A percentile compares a stretch with the other conserved stretches of the same genome.
These are phyloP conservation scores for Hypotaenidia okinawae DNA, from an alignment of 2,797 vertebrate species.

Conservation along the genomic window DNA sequence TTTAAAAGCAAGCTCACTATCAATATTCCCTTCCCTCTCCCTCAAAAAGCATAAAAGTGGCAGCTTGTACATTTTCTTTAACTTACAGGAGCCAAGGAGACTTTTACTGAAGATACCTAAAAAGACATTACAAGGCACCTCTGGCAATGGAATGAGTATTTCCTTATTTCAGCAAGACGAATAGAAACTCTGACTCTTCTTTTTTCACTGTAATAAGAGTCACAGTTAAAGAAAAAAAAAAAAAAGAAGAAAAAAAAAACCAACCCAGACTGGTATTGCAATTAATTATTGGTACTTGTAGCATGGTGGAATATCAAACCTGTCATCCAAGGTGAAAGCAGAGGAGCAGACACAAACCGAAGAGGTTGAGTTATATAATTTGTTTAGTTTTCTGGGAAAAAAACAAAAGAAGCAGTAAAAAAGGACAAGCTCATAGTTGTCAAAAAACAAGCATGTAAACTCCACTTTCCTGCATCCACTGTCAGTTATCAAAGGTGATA, in stretches of 20 bases:
- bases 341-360: background rate
- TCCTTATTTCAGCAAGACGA: conserved; percentile 40
- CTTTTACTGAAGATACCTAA: conserved; percentile 13
- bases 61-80: conserved; percentile 14
- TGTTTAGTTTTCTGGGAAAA: background rate
- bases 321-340: background rate
- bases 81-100: background rate
- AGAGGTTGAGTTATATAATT: background rate
- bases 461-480: background rate
- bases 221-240: background rate
- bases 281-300: background rate
- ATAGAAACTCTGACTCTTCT: background rate
- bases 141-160: conserved; percentile 34
- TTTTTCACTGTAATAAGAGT: background rate
- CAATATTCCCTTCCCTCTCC: background rate
- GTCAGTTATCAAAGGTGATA: too few species aligned
- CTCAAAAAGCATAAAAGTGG: background rate
- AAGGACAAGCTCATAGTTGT: background rate
- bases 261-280: background rate
- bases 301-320: background rate
- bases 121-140: conserved; percentile 34
- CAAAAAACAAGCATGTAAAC: background rate
- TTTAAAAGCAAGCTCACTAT: background rate
- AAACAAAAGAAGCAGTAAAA: background rate
- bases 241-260: background rate